Evolutionary conservation across 1,140 invertebrate species (phyloP).

Genomic region (Caerostris extrusa): DNA sequence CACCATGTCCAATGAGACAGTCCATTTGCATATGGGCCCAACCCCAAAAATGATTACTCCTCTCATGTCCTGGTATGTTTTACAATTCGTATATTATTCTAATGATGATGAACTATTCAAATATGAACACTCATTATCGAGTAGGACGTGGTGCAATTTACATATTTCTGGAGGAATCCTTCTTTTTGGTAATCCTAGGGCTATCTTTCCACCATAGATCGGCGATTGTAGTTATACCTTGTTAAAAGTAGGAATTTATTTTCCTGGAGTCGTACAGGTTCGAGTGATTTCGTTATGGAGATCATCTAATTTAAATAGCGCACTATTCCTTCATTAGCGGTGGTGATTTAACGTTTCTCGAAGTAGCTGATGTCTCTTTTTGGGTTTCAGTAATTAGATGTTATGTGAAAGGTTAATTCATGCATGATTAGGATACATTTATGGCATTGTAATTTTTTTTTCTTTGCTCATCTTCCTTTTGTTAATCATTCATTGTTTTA

Average conservation of each 20-base stretch:
- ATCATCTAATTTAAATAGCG: neutral
- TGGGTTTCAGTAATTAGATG: neutral
- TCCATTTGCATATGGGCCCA: neutral
- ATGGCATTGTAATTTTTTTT: too few species aligned
- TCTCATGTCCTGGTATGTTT: conserved; percentile 37
- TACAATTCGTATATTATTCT: conserved; percentile 47
- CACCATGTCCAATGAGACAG: neutral
- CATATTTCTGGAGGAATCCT: conserved; percentile 52
- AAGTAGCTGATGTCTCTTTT: neutral
- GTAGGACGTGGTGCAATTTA: neutral
- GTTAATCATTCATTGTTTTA: too few species aligned
- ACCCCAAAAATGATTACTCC: conserved; percentile 58
- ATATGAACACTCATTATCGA: conserved; percentile 58
- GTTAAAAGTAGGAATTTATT: conserved; percentile 30
- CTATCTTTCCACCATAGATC: neutral
- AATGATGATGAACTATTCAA: conserved; percentile 70
- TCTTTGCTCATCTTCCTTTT: too few species aligned
- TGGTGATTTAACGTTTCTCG: neutral
- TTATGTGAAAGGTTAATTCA: neutral
- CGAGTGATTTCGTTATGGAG: neutral
- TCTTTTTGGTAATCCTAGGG: neutral
- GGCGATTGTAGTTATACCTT: neutral
- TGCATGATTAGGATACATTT: too few species aligned
- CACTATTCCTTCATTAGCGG: neutral
- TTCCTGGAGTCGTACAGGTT: neutral